phyloP scores from a whole-genome alignment of 2,888 invertebrate species.

The Diplazon laetatorius region DNA sequence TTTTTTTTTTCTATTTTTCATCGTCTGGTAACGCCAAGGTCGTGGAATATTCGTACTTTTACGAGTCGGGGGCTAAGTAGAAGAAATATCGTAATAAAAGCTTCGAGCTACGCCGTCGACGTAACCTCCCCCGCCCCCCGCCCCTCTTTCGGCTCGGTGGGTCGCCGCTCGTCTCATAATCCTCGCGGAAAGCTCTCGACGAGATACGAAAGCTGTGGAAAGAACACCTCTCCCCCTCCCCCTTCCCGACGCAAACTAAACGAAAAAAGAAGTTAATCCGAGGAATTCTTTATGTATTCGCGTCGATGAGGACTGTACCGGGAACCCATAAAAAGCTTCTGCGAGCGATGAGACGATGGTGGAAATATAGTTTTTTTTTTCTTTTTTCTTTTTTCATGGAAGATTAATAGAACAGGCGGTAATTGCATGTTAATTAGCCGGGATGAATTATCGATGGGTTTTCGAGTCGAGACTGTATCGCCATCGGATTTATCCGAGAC shows the following conservation, averaged over 20 bases:
- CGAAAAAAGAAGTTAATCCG: conserved; percentile 36
- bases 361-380: neutral
- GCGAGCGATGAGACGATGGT: neutral
- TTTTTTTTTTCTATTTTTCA: no score
- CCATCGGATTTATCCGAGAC: neutral
- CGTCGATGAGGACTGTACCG: conserved; percentile 23
- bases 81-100: conserved; percentile 59
- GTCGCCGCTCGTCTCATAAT: conserved; percentile 47
- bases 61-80: conserved; percentile 44
- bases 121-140: no score
- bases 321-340: neutral
- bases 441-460: conserved; percentile 14
- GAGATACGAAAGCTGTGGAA: conserved; percentile 28
- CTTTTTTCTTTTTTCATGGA: no score
- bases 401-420: conserved; percentile 33
- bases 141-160: conserved; percentile 30
- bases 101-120: conserved; percentile 17
- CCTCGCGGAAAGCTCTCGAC: conserved; percentile 46
- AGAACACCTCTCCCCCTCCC: no score
- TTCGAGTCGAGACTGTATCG: conserved; percentile 5
- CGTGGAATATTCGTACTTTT: conserved; percentile 46
- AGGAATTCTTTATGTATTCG: conserved; percentile 32
- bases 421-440: conserved; percentile 33
- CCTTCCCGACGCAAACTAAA: conserved; percentile 9
- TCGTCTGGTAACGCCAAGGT: conserved; percentile 41